phyloP scores from a whole-genome alignment of 2,113 vertebrate genomes.

The Malurus elegans region DNA sequence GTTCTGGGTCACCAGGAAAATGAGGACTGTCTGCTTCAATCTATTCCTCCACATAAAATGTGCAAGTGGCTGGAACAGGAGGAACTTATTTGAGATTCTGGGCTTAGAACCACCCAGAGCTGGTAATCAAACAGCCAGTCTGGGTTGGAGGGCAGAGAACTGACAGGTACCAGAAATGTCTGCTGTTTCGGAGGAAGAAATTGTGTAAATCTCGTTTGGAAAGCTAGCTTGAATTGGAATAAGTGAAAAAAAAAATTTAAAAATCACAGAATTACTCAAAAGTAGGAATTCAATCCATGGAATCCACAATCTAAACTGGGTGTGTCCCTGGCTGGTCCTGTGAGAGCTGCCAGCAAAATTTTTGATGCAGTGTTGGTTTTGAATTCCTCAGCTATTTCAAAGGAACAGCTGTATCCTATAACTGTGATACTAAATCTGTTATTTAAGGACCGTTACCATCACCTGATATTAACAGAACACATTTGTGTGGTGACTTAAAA shows the following conservation, averaged over 20 bases:
- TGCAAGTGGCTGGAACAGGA: neutral
- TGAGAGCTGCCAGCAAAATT: neutral
- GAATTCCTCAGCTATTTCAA: neutral
- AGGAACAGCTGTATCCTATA: neutral
- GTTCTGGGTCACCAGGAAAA: conserved; percentile 53
- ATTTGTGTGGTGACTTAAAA: neutral
- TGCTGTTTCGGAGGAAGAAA: neutral
- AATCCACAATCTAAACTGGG: neutral
- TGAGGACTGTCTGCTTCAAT: conserved; percentile 43
- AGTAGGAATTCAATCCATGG: neutral
- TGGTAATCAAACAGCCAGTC: neutral
- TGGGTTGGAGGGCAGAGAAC: neutral
- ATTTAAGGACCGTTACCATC: neutral
- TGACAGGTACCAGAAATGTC: neutral
- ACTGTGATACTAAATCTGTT: neutral
- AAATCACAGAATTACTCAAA: neutral
- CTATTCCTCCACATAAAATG: neutral
- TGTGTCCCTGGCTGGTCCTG: neutral
- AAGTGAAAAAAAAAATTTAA: neutral
- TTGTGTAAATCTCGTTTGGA: neutral
- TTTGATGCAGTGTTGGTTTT: neutral
- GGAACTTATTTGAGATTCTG: conserved; percentile 2
- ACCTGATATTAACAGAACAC: neutral
- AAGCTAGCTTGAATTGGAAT: neutral
- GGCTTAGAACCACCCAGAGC: neutral